A percentile compares a stretch with the other conserved stretches of the same genome.
Conservation (phyloP, 2,888 invertebrate genomes). For the Eilema griseolum region DNA sequence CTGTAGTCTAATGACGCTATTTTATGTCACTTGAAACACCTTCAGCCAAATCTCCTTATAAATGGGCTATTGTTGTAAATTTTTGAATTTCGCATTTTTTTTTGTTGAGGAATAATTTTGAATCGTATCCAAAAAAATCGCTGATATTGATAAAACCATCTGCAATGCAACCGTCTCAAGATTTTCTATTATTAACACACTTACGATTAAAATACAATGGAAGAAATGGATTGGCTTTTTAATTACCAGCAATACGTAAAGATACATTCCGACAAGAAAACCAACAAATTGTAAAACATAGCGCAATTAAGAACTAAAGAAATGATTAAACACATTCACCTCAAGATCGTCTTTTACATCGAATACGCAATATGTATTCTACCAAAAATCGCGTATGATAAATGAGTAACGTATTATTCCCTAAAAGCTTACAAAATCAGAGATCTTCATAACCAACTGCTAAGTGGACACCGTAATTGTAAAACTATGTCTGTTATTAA, state of each 20-base stretch:
- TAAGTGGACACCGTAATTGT: slow-evolving; percentile 65
- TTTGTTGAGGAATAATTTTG: slow-evolving; percentile 35
- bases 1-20: slow-evolving; percentile 78
- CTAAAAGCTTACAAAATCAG: slow-evolving; percentile 63
- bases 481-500: slow-evolving; percentile 23
- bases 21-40: slow-evolving; percentile 79
- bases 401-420: slow-evolving; percentile 62
- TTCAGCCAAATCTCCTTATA: slow-evolving; percentile 70
- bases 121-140: slow-evolving; percentile 34
- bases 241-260: slow-evolving; percentile 25
- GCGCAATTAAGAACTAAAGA: slow-evolving; percentile 36
- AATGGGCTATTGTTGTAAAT: slow-evolving; percentile 75
- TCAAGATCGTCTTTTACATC: slow-evolving; percentile 27
- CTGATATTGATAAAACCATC: slow-evolving; percentile 33
- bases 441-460: slow-evolving; percentile 78
- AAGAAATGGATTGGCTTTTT: slow-evolving; percentile 41
- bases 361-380: slow-evolving; percentile 33
- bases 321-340: slow-evolving; percentile 28
- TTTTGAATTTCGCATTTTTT: slow-evolving; percentile 59
- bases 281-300: slow-evolving; percentile 24
- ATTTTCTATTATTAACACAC: slow-evolving; percentile 20
- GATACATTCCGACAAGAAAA: slow-evolving; percentile 30
- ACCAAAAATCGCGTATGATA: slow-evolving; percentile 58
- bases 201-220: slow-evolving; percentile 19
- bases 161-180: slow-evolving; percentile 28